Evolutionary conservation across 2,888 invertebrate genomes (phyloP).

Genomic region (Pardosa pseudoannulata): DNA sequence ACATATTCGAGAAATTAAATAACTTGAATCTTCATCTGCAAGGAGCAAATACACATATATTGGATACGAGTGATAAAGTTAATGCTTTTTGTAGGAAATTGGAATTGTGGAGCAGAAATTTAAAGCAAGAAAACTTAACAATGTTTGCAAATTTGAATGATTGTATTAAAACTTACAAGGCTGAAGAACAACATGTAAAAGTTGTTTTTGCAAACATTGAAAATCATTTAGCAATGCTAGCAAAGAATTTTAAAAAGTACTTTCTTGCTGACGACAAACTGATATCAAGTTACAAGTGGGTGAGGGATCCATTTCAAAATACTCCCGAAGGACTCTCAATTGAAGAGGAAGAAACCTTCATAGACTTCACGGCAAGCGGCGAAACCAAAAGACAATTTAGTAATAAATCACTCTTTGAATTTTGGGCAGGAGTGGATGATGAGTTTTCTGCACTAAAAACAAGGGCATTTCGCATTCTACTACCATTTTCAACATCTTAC

Average conservation of each 20-base stretch:
- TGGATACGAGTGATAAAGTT: slow-evolving; percentile 52
- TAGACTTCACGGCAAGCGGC: neutral
- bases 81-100: slow-evolving; percentile 51
- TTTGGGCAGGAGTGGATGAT: too few relatives aligned
- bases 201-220: slow-evolving; percentile 19
- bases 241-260: slow-evolving; percentile 49
- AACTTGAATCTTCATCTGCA: slow-evolving; percentile 48
- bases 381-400: too few relatives aligned
- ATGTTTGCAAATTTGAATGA: slow-evolving; percentile 41
- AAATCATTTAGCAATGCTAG: slow-evolving; percentile 39
- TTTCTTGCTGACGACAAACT: slow-evolving; percentile 50
- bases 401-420: too few relatives aligned
- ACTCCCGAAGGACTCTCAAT: slow-evolving; percentile 45
- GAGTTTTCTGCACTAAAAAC: too few relatives aligned
- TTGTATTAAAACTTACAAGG: slow-evolving; percentile 16
- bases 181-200: slow-evolving; percentile 17
- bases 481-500: too few relatives aligned
- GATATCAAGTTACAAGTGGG: slow-evolving; percentile 62
- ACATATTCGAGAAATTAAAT: slow-evolving; percentile 57
- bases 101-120: slow-evolving; percentile 57
- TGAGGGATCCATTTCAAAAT: slow-evolving; percentile 55
- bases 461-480: too few relatives aligned
- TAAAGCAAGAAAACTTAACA: slow-evolving; percentile 44
- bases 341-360: slow-evolving; percentile 28
- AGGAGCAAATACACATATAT: slow-evolving; percentile 46